Evolutionary conservation across 2,797 vertebrate genomes (phyloP).

Genomic region (Phalloptychus januarius): DNA sequence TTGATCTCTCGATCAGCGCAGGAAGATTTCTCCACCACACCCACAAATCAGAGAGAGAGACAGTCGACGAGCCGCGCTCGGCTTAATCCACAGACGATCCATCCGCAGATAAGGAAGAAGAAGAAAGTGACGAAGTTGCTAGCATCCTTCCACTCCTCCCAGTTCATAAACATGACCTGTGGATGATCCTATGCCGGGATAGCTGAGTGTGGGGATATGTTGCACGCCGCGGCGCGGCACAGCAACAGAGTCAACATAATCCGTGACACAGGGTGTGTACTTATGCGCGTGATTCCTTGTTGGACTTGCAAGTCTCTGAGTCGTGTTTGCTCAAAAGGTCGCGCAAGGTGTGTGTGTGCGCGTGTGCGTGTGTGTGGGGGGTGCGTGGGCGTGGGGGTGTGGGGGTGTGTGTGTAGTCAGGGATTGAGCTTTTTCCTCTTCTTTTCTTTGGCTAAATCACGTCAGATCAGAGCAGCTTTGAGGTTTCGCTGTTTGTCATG

Average conservation of each 20-base stretch:
- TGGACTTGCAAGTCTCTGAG: conserved; percentile 65
- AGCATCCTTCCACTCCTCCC: conserved; percentile 75
- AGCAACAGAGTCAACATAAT: conserved; percentile 62
- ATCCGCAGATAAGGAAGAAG: conserved; percentile 56
- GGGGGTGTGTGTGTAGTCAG: conserved; percentile 58
- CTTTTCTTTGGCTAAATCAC: conserved; percentile 67
- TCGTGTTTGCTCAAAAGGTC: conserved; percentile 70
- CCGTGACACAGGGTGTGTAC: conserved; percentile 31
- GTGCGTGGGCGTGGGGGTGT: too few relatives aligned
- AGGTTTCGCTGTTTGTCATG: conserved; percentile 62
- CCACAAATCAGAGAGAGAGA: conserved; percentile 53
- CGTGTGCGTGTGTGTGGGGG: too few relatives aligned
- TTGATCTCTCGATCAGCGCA: conserved; percentile 58
- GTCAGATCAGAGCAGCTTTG: conserved; percentile 71
- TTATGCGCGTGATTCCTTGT: conserved; percentile 46
- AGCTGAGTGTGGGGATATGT: conserved; percentile 55
- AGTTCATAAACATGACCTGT: conserved; percentile 86
- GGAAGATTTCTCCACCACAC: conserved; percentile 53
- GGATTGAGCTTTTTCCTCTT: conserved; percentile 60
- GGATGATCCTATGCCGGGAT: conserved; percentile 68
- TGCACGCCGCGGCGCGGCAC: conserved; percentile 62
- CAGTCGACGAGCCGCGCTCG: neutral
- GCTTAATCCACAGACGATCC: conserved; percentile 41
- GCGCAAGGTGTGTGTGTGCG: conserved; percentile 61
- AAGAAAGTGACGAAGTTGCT: conserved; percentile 71